A percentile compares a stretch with the other conserved stretches of the same genome.
Evolutionary conservation across 2,888 invertebrate species (phyloP).

Genomic region (Eucera pruinosa): DNA sequence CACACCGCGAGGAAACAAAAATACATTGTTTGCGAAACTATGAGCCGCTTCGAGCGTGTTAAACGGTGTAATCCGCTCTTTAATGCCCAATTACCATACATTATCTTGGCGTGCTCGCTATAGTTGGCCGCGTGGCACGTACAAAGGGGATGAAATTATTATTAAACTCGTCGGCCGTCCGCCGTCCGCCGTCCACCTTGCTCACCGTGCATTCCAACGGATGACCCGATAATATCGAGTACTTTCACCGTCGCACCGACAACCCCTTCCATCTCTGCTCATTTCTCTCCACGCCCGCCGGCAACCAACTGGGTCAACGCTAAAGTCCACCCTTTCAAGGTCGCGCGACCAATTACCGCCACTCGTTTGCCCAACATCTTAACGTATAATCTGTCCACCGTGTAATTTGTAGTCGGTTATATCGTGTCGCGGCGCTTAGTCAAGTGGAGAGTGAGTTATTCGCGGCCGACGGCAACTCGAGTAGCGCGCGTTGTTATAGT

Average conservation of each 20-base stretch:
- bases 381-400: constrained; percentile 4
- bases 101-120: constrained; percentile 71
- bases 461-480: not conserved
- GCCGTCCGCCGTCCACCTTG: not conserved
- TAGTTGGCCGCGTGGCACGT: constrained; percentile 33
- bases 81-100: constrained; percentile 78
- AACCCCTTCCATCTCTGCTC: constrained; percentile 7
- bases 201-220: constrained; percentile 37
- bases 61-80: constrained; percentile 76
- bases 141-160: constrained; percentile 72
- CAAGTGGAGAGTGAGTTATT: constrained; percentile 17
- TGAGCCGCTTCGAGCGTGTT: constrained; percentile 65
- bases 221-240: constrained; percentile 44
- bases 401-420: constrained; percentile 26
- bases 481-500: not conserved
- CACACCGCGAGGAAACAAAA: constrained; percentile 50
- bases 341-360: not conserved
- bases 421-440: not conserved
- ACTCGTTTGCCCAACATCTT: constrained; percentile 22
- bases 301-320: constrained; percentile 4
- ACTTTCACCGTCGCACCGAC: constrained; percentile 3
- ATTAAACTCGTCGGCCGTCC: constrained; percentile 58
- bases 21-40: constrained; percentile 65
- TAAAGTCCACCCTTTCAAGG: constrained; percentile 12
- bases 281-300: too few species aligned